Evolutionary conservation across 2,888 invertebrate genomes (phyloP), one percentile per base, ranked within the genome.

Genomic region (Melolontha melolontha): DNA sequence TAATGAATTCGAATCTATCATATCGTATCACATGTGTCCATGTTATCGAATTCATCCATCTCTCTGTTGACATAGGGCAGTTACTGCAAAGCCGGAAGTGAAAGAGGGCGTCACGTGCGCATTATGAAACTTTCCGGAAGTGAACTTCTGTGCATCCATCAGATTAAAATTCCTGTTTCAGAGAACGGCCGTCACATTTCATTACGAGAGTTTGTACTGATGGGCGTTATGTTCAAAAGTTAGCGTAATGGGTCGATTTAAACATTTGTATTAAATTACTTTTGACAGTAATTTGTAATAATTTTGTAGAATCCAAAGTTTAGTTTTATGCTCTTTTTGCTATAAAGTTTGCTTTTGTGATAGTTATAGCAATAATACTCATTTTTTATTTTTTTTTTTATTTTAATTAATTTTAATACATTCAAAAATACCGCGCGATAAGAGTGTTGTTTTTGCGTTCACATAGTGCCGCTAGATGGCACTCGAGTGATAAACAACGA

Each of bases 101-200:
- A 66, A 75, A 79, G 77, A 79, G 79, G 77, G 77, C 78, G 80
- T 74, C 81, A 81, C 81, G 81, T 81, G 81, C 76, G 74, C 75
- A 72, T 73, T 79, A 81, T 78, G 79, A 80, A 78, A 76, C 78
- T 74, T 75, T 72, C 79, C 81, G 81, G 81, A 81, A 80, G 80
- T 78, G 69, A 73, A 80, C 78, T 79, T 79, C 79, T 79, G 78
- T 75, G 77, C 77, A 75, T 76, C 77, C 79, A 79, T 75, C 73
- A 72, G 74, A 75, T 76, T 78, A 78, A 79, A 79, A 79, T 73
- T 77, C 76, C 79, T 78, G 77, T 78, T 79, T 79, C 74, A 66
- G 69, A 68, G 59, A 66, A 67, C 66, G 70, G 66, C 39, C 29
- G 51, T 50, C 59, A 59, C 52, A 54, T 64, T 62, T 62, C 47